These are phyloP conservation scores for Eupithecia pulchellata DNA, from an alignment of 2,888 invertebrate species.

Conservation along the genomic window DNA sequence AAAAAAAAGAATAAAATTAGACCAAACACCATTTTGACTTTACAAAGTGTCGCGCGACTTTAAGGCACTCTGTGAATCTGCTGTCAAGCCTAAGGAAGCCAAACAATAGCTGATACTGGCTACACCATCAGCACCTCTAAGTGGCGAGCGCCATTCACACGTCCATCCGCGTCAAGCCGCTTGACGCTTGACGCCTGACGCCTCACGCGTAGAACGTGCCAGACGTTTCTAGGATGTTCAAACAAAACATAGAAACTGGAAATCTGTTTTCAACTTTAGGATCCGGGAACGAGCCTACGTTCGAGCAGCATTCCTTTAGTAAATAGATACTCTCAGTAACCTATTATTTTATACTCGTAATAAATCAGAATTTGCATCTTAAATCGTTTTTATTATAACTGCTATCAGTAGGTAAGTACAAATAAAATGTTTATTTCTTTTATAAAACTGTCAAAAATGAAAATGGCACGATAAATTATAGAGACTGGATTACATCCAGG, in stretches of 20 bases:
- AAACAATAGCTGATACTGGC: conserved; percentile 28
- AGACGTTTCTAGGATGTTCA: conserved; percentile 9
- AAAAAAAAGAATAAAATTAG: background rate
- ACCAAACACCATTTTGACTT: background rate
- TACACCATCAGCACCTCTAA: conserved; percentile 36
- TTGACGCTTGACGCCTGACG: conserved; percentile 27
- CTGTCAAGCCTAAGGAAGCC: conserved; percentile 8
- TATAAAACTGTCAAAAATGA: too few relatives aligned
- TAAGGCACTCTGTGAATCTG: background rate
- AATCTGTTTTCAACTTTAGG: conserved; percentile 4
- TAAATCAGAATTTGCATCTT: too few relatives aligned
- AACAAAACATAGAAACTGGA: conserved; percentile 12
- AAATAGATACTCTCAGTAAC: too few relatives aligned
- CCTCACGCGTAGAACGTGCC: conserved; percentile 10
- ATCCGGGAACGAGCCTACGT: background rate
- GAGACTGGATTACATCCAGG: too few relatives aligned
- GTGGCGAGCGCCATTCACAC: conserved; percentile 37
- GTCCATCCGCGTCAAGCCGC: conserved; percentile 33
- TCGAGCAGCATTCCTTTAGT: background rate
- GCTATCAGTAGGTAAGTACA: too few relatives aligned
- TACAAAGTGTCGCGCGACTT: background rate
- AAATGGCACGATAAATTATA: too few relatives aligned
- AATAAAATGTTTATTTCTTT: too few relatives aligned
- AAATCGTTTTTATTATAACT: too few relatives aligned
- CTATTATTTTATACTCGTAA: too few relatives aligned